Percentiles rank a stretch among this genome's conserved stretches.
These are phyloP conservation scores for Andrena marginata DNA, from an alignment of 2,888 invertebrate genomes.

Conservation along the genomic window DNA sequence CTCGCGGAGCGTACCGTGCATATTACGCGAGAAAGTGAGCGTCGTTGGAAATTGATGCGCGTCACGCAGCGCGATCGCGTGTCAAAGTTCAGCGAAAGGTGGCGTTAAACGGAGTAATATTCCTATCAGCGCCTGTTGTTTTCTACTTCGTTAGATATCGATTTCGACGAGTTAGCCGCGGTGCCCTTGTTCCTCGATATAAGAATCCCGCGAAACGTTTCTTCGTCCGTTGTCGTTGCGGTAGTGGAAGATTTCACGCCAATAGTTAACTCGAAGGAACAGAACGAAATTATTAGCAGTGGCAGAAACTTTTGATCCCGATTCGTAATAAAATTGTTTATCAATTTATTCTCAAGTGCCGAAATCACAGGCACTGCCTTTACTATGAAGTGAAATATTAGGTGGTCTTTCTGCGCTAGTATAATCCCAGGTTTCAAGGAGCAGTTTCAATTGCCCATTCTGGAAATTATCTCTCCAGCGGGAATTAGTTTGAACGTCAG, in stretches of 20 bases:
- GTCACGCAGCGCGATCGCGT: constrained; percentile 61
- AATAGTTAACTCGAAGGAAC: neutral
- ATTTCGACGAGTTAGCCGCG: neutral
- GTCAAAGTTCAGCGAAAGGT: constrained; percentile 56
- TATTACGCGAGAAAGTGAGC: constrained; percentile 26
- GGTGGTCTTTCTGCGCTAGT: too few species aligned
- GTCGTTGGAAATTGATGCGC: constrained; percentile 61
- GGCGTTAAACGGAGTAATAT: constrained; percentile 60
- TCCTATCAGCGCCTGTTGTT: constrained; percentile 32
- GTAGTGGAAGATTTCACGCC: neutral
- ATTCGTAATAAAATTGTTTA: neutral
- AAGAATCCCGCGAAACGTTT: neutral
- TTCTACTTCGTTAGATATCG: neutral
- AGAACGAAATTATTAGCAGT: neutral
- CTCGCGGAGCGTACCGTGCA: constrained; percentile 19
- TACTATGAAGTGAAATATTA: neutral
- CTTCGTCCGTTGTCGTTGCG: neutral
- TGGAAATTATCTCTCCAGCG: neutral
- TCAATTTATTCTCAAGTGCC: neutral
- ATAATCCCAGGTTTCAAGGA: neutral
- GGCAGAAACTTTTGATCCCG: neutral
- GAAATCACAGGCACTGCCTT: neutral
- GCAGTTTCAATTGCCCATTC: neutral
- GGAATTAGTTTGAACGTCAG: neutral
- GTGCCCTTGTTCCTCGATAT: neutral